Evolutionary conservation across 2,888 invertebrate species (phyloP).

Genomic region (Amiota mariae): DNA sequence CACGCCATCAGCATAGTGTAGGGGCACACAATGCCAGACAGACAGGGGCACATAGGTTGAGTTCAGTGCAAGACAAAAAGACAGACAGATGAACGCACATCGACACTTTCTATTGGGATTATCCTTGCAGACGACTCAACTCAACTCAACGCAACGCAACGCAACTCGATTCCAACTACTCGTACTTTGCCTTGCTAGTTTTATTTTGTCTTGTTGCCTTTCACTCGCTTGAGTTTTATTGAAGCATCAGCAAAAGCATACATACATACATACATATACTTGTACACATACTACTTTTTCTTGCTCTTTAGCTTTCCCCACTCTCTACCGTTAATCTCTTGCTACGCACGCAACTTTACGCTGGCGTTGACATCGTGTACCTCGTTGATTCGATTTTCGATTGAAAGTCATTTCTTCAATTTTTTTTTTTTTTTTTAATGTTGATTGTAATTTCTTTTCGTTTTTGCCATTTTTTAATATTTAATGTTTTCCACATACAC

Average conservation of each 20-base stretch:
- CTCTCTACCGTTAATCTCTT: too few species aligned
- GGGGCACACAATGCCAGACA: neutral
- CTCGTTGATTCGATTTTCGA: constrained; percentile 55
- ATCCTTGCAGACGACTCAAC: constrained; percentile 4
- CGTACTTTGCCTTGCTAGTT: too few species aligned
- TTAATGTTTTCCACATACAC: constrained; percentile 8
- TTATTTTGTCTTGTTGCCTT: neutral
- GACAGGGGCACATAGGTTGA: neutral
- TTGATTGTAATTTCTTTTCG: constrained; percentile 39
- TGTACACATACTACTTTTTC: neutral
- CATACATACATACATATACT: neutral
- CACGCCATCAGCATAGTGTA: neutral
- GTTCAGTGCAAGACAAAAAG: neutral
- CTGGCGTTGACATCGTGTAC: constrained; percentile 22
- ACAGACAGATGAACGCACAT: neutral
- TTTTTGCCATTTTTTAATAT: constrained; percentile 25
- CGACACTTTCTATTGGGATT: constrained; percentile 18
- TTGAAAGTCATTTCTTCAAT: constrained; percentile 48
- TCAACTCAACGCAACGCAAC: too few species aligned
- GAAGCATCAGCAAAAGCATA: too few species aligned
- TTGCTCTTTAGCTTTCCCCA: too few species aligned
- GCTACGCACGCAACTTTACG: neutral
- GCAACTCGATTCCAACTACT: too few species aligned
- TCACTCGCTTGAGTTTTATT: neutral
- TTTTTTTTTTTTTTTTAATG: constrained; percentile 34